Conservation (phyloP, 2,113 vertebrate species). For the Monopterus albus region DNA sequence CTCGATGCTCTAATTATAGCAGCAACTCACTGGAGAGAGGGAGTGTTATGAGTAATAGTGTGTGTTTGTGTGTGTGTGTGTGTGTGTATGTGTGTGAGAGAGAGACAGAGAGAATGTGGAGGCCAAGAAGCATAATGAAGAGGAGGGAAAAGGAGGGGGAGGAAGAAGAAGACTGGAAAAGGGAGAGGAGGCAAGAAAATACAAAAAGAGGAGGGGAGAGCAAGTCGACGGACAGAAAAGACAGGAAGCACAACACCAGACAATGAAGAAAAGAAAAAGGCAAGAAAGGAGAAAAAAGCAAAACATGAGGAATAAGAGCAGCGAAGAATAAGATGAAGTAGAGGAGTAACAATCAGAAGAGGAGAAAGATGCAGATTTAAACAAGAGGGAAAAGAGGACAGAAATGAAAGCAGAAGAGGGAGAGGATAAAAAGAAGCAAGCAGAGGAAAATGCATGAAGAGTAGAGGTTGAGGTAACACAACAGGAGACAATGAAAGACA, state of each 20-base stretch:
- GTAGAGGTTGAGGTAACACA: too few relatives aligned
- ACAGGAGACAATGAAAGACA: too few relatives aligned
- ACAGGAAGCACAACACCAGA: too few relatives aligned
- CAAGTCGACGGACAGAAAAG: neutral
- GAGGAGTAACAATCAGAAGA: too few relatives aligned
- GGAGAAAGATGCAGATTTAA: too few relatives aligned
- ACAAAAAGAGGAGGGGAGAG: neutral
- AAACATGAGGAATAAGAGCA: too few relatives aligned
- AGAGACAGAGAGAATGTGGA: neutral
- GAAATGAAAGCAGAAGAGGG: neutral
- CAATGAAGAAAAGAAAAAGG: too few relatives aligned
- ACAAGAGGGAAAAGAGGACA: neutral
- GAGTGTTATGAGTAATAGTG: neutral
- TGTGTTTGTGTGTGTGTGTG: neutral
- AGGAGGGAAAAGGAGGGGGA: neutral
- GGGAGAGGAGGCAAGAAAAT: neutral
- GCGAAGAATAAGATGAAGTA: too few relatives aligned
- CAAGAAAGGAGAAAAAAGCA: too few relatives aligned
- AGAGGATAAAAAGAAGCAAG: neutral
- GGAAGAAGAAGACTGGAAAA: too few relatives aligned
- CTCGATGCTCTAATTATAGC: constrained; percentile 23
- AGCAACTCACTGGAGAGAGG: neutral
- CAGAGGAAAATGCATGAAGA: neutral
- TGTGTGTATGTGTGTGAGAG: too few relatives aligned
- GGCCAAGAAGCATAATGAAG: constrained; percentile 1